Evolutionary conservation across 2,113 vertebrate genomes (phyloP), one percentile per base, ranked within the genome.

Genomic region (Tachycineta bicolor): DNA sequence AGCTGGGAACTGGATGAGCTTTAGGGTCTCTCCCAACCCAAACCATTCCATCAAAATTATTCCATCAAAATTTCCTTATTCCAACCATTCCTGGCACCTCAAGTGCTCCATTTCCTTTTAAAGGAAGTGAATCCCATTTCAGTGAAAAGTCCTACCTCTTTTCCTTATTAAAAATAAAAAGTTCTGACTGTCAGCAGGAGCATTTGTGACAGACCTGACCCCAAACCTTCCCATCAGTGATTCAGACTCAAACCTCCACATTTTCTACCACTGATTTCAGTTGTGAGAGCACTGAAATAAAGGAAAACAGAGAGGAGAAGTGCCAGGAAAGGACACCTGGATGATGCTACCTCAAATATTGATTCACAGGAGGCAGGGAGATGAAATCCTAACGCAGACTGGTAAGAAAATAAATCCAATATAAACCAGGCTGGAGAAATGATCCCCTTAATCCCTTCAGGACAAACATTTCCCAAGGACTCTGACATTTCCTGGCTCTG

Each of bases 91-190:
- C 83, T 94, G 68, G n/a, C 46, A 39, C 49, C 52, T 37, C 17
- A 31, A 16, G 20, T 4, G 14, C 22, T 65, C 23, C 12, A 10
- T 25, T 34, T 71, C n/a, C 47, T 49, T 83, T 34, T 4, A 18
- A 83, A 83, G n/a, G 37, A 62, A 87, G 3, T 5, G 4, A 33
- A 83, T 68, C 46, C 24, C 52, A 34, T 10, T 39, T 33, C 4
- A 25, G 0, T 25, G 18, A 18, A 52, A 67, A 12, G 6, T 0
- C 18, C 14, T 18, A 15, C 2, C 31, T 29, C 11, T 8, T 37
- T 79, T 68, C 29, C 34, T 44, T 39, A 12, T 34, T 49, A 39
- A 73, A 44, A 73, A 33, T 11, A 5, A 39, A 14, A 78, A 11
- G 12, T 64, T 15, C 26, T 58, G 63, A 5, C 43, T 49, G 18